phyloP scores from a whole-genome alignment of 1,140 invertebrate genomes.

The Atta colombica region DNA sequence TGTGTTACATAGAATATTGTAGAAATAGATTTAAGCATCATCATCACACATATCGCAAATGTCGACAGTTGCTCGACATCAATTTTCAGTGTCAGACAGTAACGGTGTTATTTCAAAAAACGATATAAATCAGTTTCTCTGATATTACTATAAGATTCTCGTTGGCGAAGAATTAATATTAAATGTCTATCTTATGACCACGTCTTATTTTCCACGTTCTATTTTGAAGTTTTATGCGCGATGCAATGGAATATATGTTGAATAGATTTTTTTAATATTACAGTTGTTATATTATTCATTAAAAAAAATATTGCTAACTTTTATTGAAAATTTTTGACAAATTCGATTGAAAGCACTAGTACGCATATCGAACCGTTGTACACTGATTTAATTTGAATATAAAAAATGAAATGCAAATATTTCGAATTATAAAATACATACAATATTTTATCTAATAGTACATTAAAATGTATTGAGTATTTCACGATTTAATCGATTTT shows the following conservation, averaged over 20 bases:
- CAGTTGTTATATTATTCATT: neutral
- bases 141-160: constrained; percentile 37
- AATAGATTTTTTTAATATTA: constrained; percentile 3
- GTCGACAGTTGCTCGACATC: constrained; percentile 15
- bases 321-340: neutral
- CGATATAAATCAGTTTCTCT: constrained; percentile 18
- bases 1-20: neutral
- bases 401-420: no score
- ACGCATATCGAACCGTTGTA: no score
- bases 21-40: constrained; percentile 2
- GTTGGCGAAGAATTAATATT: constrained; percentile 1
- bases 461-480: no score
- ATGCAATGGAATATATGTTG: neutral
- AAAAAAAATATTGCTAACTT: neutral
- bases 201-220: constrained; percentile 19
- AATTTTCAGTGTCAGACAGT: constrained; percentile 33
- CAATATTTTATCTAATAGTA: no score
- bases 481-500: no score
- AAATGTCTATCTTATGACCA: constrained; percentile 26
- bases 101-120: constrained; percentile 1
- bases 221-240: constrained; percentile 17
- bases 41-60: neutral
- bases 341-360: no score
- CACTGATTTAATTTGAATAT: no score
- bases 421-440: no score